Percentiles rank a stretch among this genome's conserved stretches.
Conservation (phyloP, 2,888 invertebrate genomes). For the Lepidocyrtoides sp. region DNA sequence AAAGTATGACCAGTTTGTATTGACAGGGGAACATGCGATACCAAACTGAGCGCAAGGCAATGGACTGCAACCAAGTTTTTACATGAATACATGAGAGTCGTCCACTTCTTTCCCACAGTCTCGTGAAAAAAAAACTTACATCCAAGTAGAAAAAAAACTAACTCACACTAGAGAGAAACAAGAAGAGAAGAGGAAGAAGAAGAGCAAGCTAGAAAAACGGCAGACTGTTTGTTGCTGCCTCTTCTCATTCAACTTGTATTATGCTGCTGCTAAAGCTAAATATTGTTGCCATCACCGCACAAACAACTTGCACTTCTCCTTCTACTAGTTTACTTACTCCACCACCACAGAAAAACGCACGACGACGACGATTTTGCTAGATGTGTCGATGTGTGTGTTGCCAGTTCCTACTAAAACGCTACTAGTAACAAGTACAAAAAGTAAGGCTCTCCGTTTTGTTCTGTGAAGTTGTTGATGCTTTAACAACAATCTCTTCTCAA, state of each 20-base stretch:
- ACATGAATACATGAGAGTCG: constrained; percentile 37
- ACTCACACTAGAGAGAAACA: not conserved
- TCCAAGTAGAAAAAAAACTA: not conserved
- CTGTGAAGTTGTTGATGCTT: constrained; percentile 31
- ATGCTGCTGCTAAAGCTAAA: not conserved
- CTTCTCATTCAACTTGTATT: too few species aligned
- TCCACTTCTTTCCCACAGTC: constrained; percentile 51
- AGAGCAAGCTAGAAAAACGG: not conserved
- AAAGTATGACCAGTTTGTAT: constrained; percentile 24
- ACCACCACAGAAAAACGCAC: not conserved
- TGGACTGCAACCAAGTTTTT: constrained; percentile 77
- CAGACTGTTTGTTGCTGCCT: constrained; percentile 6
- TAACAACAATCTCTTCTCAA: constrained; percentile 27
- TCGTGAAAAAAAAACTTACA: not conserved
- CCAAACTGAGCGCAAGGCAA: constrained; percentile 74
- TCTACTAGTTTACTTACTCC: too few species aligned
- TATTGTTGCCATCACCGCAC: not conserved
- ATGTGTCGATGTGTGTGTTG: not conserved
- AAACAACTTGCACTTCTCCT: not conserved
- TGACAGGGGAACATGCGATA: constrained; percentile 77
- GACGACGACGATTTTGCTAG: not conserved
- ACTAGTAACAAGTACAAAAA: not conserved
- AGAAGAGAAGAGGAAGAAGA: not conserved
- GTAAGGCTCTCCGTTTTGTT: constrained; percentile 2
- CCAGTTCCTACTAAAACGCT: constrained; percentile 2